Conservation (phyloP, 2,797 vertebrate genomes). For the Cercopithecus mitis region DNA sequence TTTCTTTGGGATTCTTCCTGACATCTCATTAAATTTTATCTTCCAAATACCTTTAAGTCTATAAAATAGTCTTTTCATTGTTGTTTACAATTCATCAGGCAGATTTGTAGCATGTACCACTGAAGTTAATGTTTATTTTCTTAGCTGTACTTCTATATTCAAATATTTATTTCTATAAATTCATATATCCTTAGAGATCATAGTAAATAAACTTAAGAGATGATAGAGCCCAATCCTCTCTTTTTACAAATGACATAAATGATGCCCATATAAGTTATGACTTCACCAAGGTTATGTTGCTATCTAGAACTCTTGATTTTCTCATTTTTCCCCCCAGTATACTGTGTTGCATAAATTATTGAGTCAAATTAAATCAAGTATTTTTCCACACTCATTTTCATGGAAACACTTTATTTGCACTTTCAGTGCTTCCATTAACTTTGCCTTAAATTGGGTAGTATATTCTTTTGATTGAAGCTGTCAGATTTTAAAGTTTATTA, state of each 20-base stretch:
- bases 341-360: neutral
- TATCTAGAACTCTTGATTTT: neutral
- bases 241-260: conserved; percentile 4
- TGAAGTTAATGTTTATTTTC: conserved; percentile 27
- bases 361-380: neutral
- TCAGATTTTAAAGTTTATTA: neutral
- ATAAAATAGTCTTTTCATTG: conserved; percentile 21
- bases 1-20: conserved; percentile 5
- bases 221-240: neutral
- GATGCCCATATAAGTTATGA: neutral
- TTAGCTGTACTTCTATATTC: conserved; percentile 14
- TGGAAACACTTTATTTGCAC: conserved; percentile 29
- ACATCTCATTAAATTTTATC: neutral
- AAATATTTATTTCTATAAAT: neutral
- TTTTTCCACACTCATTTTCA: neutral
- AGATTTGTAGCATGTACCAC: neutral
- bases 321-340: neutral
- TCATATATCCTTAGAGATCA: neutral
- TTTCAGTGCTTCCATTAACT: conserved; percentile 17
- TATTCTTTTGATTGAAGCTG: conserved; percentile 14
- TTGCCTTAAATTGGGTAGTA: conserved; percentile 24
- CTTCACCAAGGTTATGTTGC: neutral
- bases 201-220: neutral
- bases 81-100: neutral
- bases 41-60: neutral